phyloP scores from a whole-genome alignment of 2,888 invertebrate species.

The Pandemis cinnamomeana region DNA sequence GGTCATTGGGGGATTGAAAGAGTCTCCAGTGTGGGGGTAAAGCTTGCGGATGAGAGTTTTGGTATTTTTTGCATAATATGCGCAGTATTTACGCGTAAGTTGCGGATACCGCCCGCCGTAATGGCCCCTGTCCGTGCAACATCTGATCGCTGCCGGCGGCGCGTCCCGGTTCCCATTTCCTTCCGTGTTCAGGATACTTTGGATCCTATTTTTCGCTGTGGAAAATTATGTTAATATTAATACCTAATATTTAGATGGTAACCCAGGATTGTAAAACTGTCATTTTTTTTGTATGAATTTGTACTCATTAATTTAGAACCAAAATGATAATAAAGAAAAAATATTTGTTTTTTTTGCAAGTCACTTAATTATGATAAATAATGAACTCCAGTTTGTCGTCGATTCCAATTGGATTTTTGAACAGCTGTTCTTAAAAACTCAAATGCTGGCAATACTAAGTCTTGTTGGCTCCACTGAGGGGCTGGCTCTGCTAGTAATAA shows the following conservation, averaged over 20 bases:
- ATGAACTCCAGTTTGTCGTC: not conserved
- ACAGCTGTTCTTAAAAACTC: not conserved
- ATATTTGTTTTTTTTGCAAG: no score
- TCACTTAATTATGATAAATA: not conserved
- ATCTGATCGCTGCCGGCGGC: conserved; percentile 31
- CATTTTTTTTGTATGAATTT: no score
- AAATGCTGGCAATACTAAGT: not conserved
- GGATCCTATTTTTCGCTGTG: not conserved
- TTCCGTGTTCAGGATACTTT: not conserved
- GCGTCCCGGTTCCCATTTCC: conserved; percentile 6
- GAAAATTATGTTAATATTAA: not conserved
- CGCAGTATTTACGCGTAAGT: conserved; percentile 25
- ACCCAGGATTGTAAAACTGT: no score
- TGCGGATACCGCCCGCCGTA: conserved; percentile 1
- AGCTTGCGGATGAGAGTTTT: not conserved
- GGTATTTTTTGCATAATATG: conserved; percentile 18
- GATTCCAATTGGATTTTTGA: not conserved
- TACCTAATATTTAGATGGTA: not conserved
- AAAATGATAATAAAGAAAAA: no score
- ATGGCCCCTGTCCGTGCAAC: conserved; percentile 10
- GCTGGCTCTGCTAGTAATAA: no score
- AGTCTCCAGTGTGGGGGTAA: not conserved
- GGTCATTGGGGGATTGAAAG: conserved; percentile 44
- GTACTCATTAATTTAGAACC: no score
- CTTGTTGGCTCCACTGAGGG: no score